phyloP scores from a whole-genome alignment of 2,113 vertebrate species.

The Tetrao urogallus region DNA sequence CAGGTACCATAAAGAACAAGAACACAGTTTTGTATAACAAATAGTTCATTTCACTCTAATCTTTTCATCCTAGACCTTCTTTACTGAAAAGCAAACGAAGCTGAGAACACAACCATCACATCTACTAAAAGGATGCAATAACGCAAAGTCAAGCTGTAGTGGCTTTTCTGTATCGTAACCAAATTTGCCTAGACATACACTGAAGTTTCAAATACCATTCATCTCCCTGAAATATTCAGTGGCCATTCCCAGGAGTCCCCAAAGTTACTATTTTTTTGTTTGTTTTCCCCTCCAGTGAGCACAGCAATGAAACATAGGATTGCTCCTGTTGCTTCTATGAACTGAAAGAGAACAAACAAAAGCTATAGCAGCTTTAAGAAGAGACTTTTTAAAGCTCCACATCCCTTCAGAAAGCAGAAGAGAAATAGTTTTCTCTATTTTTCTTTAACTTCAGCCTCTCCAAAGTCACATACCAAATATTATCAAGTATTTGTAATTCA shows the following conservation, averaged over 20 bases:
- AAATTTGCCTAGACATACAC: not conserved
- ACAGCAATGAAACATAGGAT: not conserved
- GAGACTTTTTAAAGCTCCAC: not conserved
- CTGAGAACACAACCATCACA: not conserved
- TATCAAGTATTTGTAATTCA: conserved; percentile 2
- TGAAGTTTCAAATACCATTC: not conserved
- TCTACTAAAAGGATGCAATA: not conserved
- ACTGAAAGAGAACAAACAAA: not conserved
- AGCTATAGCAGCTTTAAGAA: not conserved
- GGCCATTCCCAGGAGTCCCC: not conserved
- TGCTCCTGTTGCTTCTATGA: not conserved
- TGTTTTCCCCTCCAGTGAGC: not conserved
- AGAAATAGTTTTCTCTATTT: not conserved
- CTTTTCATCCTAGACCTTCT: not conserved
- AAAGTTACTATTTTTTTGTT: not conserved
- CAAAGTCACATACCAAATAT: conserved; percentile 3
- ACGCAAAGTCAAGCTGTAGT: not conserved
- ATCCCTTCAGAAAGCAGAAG: not conserved
- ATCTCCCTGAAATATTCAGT: not conserved
- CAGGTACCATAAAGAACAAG: not conserved
- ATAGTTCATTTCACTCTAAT: not conserved
- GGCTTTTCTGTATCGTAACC: not conserved
- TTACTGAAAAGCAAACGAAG: not conserved
- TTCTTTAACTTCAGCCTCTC: not conserved
- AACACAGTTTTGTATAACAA: not conserved